Evolutionary conservation across 2,888 invertebrate genomes (phyloP), one percentile per base, ranked within the genome.

Genomic region (Protula sp.): DNA sequence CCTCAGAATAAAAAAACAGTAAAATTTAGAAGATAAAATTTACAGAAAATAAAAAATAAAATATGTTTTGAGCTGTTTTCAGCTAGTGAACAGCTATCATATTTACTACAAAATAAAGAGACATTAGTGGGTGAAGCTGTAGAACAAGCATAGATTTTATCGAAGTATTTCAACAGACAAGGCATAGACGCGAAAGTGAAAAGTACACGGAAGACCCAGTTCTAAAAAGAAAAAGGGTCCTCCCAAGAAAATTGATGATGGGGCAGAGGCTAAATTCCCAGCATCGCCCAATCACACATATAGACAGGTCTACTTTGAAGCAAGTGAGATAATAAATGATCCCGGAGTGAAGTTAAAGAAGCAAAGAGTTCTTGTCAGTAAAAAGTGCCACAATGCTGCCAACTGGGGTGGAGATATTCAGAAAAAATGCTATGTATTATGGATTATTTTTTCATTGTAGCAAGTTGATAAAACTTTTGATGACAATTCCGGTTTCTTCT

Each of bases 401-500:
- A 26, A 29, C 26, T 9, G 9, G 24, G 5, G 5, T 4, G 24
- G 53, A 26, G 5, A 28, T 29, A 26, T 26, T 53, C 3, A 26
- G 29, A 5, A 5, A 53, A 5, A 4, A 9, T 22, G 3, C 29
- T 28, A 9, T 29, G 4, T 9, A 9, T 5, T 28, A 27, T 9
- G 9, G 5, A 19, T 28, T 53, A 30, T 14, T 53, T 53, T 9
- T 26, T 26, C 28, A 53, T 9, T 26, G 24, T 19, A 4, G 29
- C 5, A 29, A 27, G 22, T 22, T 53, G 22, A 9, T 53, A 5
- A 19, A n/a, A 14, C 4, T 55, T 26, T 55, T 26, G 4, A 26
- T 55, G 4, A 55, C 55, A 45, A 55, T 55, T 26, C 55, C 55
- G 14, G 55, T 55, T 2, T 26, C 55, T 47, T 47, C 55, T n/a